Evolutionary conservation across 2,888 invertebrate genomes (phyloP), one percentile per base, ranked within the genome.

Genomic region (Mylabris sibirica): DNA sequence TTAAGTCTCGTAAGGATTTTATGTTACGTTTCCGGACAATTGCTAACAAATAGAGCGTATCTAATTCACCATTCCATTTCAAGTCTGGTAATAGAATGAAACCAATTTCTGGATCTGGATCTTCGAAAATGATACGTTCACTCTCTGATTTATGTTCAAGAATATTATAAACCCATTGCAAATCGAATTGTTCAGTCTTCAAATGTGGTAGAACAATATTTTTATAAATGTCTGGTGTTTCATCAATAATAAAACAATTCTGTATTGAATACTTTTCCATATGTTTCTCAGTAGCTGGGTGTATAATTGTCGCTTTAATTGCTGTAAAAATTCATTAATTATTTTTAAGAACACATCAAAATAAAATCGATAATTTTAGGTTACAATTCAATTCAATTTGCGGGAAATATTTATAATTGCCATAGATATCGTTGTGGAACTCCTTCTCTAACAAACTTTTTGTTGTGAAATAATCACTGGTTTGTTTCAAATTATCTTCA

Each of bases 91-190:
- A 80, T 14, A 99, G 84, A 14, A 99, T 87, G 82, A 98, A 99
- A 0, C 98, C 98, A 72, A 85, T 90, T 59, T 89, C 88, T 1
- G 92, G 90, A 81, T 95, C 91, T 5, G 88, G 78, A 83, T 96
- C 94, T 83, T 95, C 94, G 82, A 90, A 93, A 6, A 97, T 88
- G 61, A 99, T 92, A 72, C 96, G 89, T 26, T 99, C 98, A 2
- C 88, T 87, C 87, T 99, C 99, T 60, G 92, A 91, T 83, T 94
- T 95, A 79, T 96, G 96, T 66, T 96, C 94, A 64, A 99, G 84
- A 72, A 99, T 96, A 84, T 99, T 99, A 84, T 95, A 94, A 0
- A 99, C 94, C 99, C 99, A 99, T 95, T 95, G 90, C 67, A 96
- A 85, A 79, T 91, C 91, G 76, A 96, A 93, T 77, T 93, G 91